Evolutionary conservation across 2,888 invertebrate species (phyloP), one percentile per base, ranked within the genome.

Genomic region (Eurytoma californica): DNA sequence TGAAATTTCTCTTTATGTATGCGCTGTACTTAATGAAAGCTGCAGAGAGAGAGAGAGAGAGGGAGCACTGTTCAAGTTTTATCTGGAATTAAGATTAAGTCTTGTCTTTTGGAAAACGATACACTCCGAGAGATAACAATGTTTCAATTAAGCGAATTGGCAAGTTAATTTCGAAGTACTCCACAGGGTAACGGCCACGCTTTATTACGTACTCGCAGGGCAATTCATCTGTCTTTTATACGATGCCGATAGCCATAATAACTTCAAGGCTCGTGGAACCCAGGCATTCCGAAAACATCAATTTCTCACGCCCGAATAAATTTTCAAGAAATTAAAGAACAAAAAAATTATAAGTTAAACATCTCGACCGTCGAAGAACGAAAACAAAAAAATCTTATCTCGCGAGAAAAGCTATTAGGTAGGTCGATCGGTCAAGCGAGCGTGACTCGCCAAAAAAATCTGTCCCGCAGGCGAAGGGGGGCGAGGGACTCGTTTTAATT

Each of bases 91-190:
- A 13, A 20, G 20, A 3, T 14, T 13, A 18, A 57, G 24, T 49
- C n/a, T 28, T 57, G 49, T 58, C 57, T 72, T 65, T 65, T 39
- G 39, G 53, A 39, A 39, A 28, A 39, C n/a, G 55, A 68, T 47
- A 57, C n/a, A 28, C 57, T 66, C 57, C 18, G 14, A n/a, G 63
- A 58, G 39, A 39, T 39, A 39, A 69, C 66, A 77, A 66, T 61
- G 65, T 69, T 53, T 65, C 69, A 70, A 76, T 67, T 65, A 69
- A 69, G 49, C 20, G 30, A 75, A 68, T 76, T 47, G 76, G 69
- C 63, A 75, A 76, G 60, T 63, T 76, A 60, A 75, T 75, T 75
- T 63, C 14, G n/a, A 4, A 55, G 20, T 20, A 3, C 51, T 20
- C 51, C 28, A 2, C 24, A 18, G 30, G 18, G 60, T 58, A 24